A percentile compares a stretch with the other conserved stretches of the same genome.
These are phyloP conservation scores for Pipistrellus kuhlii DNA, from an alignment of 2,797 vertebrate genomes.

Conservation along the genomic window DNA sequence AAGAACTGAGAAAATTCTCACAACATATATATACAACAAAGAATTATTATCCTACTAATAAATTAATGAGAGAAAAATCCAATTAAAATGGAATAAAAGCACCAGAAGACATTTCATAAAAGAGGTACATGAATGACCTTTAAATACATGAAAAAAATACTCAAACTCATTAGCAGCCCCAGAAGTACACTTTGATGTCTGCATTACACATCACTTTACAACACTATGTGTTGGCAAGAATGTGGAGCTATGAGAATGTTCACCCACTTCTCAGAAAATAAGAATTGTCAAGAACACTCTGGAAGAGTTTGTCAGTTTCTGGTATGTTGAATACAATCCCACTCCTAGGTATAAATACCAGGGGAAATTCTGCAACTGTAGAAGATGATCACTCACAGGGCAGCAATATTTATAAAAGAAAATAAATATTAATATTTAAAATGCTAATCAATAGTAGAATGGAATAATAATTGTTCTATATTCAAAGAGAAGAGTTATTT, in stretches of 20 bases:
- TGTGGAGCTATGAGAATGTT: neutral
- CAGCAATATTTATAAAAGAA: neutral
- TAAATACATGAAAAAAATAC: neutral
- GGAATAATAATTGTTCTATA: neutral
- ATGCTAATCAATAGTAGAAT: neutral
- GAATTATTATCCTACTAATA: neutral
- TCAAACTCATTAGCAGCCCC: neutral
- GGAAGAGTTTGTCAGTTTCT: neutral
- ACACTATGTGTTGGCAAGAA: neutral
- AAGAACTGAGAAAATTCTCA: constrained; percentile 33
- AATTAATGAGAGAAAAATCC: neutral
- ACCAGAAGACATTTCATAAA: neutral
- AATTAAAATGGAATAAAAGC: constrained; percentile 11
- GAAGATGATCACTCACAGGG: neutral
- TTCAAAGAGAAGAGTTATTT: neutral
- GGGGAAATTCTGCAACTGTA: neutral
- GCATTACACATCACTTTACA: neutral
- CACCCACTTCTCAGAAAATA: neutral
- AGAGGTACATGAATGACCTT: constrained; percentile 12
- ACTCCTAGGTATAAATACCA: neutral
- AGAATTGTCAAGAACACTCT: neutral
- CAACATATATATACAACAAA: neutral
- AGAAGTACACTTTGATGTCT: neutral
- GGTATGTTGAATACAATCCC: neutral
- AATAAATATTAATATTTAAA: constrained; percentile 12